Conservation (phyloP, 2,888 invertebrate genomes). For the Nymphalis polychloros region DNA sequence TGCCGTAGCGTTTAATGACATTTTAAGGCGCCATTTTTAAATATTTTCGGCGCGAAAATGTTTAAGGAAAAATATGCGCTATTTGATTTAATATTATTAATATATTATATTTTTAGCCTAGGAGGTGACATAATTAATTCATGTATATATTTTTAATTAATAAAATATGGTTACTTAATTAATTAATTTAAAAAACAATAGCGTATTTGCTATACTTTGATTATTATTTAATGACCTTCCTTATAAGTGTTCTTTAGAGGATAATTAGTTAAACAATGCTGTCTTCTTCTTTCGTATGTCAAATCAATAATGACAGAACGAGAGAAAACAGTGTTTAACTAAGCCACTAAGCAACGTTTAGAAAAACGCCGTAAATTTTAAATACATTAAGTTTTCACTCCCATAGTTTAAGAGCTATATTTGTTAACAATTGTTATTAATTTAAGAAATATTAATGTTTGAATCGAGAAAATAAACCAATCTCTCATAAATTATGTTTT, state of each 20-base stretch:
- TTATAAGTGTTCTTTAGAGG: too few relatives aligned
- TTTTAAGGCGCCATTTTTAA: neutral
- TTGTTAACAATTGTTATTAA: slow-evolving; percentile 21
- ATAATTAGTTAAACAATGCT: too few relatives aligned
- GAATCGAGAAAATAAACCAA: slow-evolving; percentile 22
- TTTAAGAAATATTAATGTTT: slow-evolving; percentile 24
- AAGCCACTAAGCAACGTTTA: too few relatives aligned
- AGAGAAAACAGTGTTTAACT: too few relatives aligned
- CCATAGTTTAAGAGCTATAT: slow-evolving; percentile 25
- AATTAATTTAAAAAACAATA: too few relatives aligned
- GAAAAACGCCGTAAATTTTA: neutral
- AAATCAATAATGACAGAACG: too few relatives aligned
- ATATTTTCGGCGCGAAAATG: neutral
- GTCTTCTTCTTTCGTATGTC: too few relatives aligned
- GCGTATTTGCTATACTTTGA: too few relatives aligned
- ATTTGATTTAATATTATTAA: slow-evolving; percentile 7
- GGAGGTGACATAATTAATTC: slow-evolving; percentile 30
- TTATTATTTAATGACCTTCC: neutral
- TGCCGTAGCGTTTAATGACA: slow-evolving; percentile 11
- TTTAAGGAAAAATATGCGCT: slow-evolving; percentile 12
- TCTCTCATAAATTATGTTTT: slow-evolving; percentile 16
- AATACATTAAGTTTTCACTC: slow-evolving; percentile 16
- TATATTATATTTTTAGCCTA: slow-evolving; percentile 27
- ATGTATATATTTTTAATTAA: slow-evolving; percentile 31
- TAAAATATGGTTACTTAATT: neutral